Base-by-base conservation (phyloP, 2,113 vertebrate species). In the Heterotis niloticus region DNA sequence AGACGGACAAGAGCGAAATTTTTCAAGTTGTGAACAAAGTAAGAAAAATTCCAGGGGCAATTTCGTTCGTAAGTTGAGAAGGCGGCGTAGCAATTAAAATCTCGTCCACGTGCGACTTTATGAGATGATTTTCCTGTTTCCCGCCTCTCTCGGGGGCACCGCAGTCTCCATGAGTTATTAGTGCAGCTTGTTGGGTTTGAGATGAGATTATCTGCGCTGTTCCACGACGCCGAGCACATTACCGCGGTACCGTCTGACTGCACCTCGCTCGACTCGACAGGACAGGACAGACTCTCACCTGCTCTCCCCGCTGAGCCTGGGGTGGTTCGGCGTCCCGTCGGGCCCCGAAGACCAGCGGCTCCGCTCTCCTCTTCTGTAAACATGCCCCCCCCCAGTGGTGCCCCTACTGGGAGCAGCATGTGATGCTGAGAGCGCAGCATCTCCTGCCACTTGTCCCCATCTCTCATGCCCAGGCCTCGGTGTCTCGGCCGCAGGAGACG, bases 81-180 rank as follows among this genome's bases (percentile, higher is more conserved):
- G 34, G 3, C 34, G 34, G 34, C 7, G 7, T 2, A 44, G 34
- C 7, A 44, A 44, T 44, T 44, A 44, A 44, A 44, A 44, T 44
- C 34, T 44, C 7, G 34, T 44, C 34, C 7, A 44, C 34, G 34
- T 44, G 34, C 7, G 7, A 44, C 34, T 44, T 44, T 7, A 44
- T 44, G 34, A 44, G 34, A 44, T 7, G 7, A 44, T 44, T 44
- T 44, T 44, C 13, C 59, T 11, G 59, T 62, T 62, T 11, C 59
- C 20, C 11, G 59, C 1, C 13, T 62, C 20, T 62, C 13, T 62
- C 20, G 12, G 20, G 59, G 59, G 20, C 11, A 1, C 20, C 14
- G 20, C 13, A 4, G 44, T 54, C 20, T 52, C n/a, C 54, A 70
- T 52, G 70, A 60, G 28, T 76, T 44, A 76, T 75, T 60, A 76